phyloP scores from a whole-genome alignment of 2,113 vertebrate genomes.

The Rhea americana region DNA sequence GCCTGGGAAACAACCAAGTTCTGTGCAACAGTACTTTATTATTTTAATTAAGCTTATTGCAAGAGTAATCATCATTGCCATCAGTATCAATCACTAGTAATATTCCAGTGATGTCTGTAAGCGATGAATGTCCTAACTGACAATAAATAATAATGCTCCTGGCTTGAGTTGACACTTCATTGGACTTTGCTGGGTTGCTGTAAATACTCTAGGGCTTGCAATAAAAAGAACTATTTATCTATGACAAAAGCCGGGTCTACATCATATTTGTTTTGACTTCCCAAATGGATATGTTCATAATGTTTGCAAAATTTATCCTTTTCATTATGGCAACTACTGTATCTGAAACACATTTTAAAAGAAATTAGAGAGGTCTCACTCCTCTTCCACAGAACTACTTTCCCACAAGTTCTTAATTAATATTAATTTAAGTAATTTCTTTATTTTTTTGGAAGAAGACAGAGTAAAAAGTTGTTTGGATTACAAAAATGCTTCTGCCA shows the following conservation, averaged over 20 bases:
- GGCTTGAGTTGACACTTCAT: slow-evolving; percentile 75
- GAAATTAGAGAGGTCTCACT: slow-evolving; percentile 53
- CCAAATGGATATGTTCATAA: slow-evolving; percentile 70
- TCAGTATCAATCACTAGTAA: slow-evolving; percentile 87
- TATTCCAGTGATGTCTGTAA: slow-evolving; percentile 78
- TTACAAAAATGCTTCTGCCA: slow-evolving; percentile 39
- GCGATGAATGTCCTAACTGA: slow-evolving; percentile 73
- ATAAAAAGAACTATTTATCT: slow-evolving; percentile 82
- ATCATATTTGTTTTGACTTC: slow-evolving; percentile 76
- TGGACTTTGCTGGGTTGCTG: slow-evolving; percentile 73
- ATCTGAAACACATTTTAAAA: slow-evolving; percentile 55
- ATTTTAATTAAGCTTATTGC: slow-evolving; percentile 95
- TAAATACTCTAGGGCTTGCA: slow-evolving; percentile 78
- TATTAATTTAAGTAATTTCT: slow-evolving; percentile 26
- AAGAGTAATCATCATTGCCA: slow-evolving; percentile 90
- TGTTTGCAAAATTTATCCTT: slow-evolving; percentile 71
- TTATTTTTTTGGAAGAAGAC: slow-evolving; percentile 20
- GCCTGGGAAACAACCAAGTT: slow-evolving; percentile 67
- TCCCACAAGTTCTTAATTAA: background rate
- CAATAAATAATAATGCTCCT: slow-evolving; percentile 83
- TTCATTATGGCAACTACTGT: slow-evolving; percentile 54
- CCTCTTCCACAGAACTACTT: background rate
- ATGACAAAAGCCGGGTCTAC: slow-evolving; percentile 77
- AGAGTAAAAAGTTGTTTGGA: slow-evolving; percentile 45
- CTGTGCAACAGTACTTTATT: slow-evolving; percentile 82